Conservation (phyloP, 2,888 invertebrate genomes). For the Trichacis sp. region DNA sequence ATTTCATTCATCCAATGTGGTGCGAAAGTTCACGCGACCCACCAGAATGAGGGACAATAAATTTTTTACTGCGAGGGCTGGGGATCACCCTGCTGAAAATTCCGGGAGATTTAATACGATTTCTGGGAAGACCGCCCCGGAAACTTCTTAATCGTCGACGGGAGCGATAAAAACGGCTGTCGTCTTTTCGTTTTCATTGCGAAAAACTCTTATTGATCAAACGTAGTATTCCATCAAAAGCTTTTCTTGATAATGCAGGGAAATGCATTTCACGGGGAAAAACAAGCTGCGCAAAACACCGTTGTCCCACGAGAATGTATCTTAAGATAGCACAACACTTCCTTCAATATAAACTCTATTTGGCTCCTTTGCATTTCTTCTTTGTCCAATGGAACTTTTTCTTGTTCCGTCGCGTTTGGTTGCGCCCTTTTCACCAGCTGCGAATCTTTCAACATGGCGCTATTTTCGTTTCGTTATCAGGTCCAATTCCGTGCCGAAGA, state of each 20-base stretch:
- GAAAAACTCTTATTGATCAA: neutral
- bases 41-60: constrained; percentile 63
- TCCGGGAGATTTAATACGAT: constrained; percentile 60
- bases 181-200: neutral
- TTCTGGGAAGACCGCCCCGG: constrained; percentile 63
- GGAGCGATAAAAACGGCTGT: constrained; percentile 53
- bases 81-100: constrained; percentile 20
- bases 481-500: constrained; percentile 67
- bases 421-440: constrained; percentile 43
- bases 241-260: neutral
- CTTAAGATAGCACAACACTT: constrained; percentile 14
- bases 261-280: neutral
- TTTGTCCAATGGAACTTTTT: constrained; percentile 51
- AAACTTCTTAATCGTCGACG: constrained; percentile 63
- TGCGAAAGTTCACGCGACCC: constrained; percentile 45
- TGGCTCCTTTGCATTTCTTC: constrained; percentile 56
- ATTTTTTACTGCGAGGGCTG: constrained; percentile 44
- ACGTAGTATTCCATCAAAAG: no score
- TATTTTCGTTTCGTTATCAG: constrained; percentile 65
- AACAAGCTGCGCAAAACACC: constrained; percentile 1
- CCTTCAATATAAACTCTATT: constrained; percentile 58
- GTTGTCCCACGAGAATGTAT: constrained; percentile 18
- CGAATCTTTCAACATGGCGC: constrained; percentile 52
- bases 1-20: constrained; percentile 59
- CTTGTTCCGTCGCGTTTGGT: constrained; percentile 35